These are phyloP conservation scores for Ectemnius continuus DNA, from an alignment of 2,888 invertebrate genomes.

Conservation along the genomic window DNA sequence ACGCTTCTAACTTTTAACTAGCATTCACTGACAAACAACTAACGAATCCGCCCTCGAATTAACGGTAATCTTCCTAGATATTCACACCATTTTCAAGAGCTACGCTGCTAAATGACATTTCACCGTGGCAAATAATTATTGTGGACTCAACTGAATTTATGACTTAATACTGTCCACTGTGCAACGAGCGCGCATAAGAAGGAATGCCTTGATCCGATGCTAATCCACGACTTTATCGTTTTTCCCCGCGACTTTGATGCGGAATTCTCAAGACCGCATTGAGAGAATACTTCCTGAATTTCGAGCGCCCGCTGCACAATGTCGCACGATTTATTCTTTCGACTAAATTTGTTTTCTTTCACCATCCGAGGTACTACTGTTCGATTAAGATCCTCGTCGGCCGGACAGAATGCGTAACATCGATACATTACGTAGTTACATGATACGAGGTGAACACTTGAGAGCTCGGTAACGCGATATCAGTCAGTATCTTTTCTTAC, in stretches of 20 bases:
- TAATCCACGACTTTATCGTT: background rate
- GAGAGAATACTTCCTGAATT: background rate
- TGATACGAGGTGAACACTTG: constrained; percentile 7
- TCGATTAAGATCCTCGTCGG: no score
- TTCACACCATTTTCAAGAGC: no score
- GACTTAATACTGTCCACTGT: constrained; percentile 19
- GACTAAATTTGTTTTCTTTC: no score
- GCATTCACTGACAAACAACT: no score
- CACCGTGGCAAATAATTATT: background rate
- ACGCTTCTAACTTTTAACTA: background rate
- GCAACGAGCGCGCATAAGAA: background rate
- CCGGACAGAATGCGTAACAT: background rate
- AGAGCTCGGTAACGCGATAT: constrained; percentile 31
- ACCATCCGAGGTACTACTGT: no score
- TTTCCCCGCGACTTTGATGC: background rate
- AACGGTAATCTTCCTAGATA: constrained; percentile 2
- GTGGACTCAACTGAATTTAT: constrained; percentile 12
- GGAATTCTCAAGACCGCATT: no score
- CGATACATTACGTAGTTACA: constrained; percentile 5
- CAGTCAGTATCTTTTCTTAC: background rate
- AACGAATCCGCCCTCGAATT: background rate
- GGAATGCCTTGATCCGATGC: background rate
- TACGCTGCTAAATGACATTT: background rate
- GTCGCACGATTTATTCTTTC: no score
- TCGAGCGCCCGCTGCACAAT: no score